Evolutionary conservation across 2,113 vertebrate species (phyloP).

Genomic region (Anguilla rostrata): DNA sequence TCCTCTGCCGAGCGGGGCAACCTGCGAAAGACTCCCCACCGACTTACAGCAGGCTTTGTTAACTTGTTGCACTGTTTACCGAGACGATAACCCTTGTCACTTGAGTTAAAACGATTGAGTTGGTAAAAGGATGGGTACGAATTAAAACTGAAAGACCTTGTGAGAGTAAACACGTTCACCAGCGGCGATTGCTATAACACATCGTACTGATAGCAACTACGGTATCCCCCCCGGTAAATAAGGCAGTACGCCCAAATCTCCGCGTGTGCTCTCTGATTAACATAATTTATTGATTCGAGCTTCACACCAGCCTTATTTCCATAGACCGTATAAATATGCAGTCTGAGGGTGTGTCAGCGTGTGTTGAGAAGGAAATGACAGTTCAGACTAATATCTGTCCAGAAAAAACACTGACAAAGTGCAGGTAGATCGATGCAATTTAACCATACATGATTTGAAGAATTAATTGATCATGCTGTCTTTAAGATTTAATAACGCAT

Average conservation of each 20-base stretch:
- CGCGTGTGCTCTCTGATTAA: constrained; percentile 26
- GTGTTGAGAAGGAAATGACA: not conserved
- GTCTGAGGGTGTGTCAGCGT: not conserved
- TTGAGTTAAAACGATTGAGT: constrained; percentile 19
- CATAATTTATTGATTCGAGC: constrained; percentile 26
- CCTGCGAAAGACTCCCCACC: constrained; percentile 32
- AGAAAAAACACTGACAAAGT: constrained; percentile 2
- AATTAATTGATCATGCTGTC: not conserved
- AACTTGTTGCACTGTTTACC: constrained; percentile 56
- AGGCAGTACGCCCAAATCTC: constrained; percentile 56
- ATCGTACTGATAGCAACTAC: constrained; percentile 31
- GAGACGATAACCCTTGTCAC: constrained; percentile 30
- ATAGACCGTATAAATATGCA: constrained; percentile 24
- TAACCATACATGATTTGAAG: too few species aligned
- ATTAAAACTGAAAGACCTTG: constrained; percentile 38
- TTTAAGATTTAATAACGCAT: not conserved
- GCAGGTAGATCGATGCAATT: too few species aligned
- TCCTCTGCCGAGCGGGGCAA: constrained; percentile 31
- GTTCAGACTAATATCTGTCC: not conserved
- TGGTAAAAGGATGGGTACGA: constrained; percentile 30
- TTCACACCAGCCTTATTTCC: constrained; percentile 15
- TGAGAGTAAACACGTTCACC: constrained; percentile 37
- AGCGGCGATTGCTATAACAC: constrained; percentile 41
- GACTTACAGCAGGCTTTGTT: not conserved
- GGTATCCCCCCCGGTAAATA: constrained; percentile 42